These are phyloP conservation scores for Heliconius sara DNA, from an alignment of 2,888 invertebrate genomes.

Conservation along the genomic window DNA sequence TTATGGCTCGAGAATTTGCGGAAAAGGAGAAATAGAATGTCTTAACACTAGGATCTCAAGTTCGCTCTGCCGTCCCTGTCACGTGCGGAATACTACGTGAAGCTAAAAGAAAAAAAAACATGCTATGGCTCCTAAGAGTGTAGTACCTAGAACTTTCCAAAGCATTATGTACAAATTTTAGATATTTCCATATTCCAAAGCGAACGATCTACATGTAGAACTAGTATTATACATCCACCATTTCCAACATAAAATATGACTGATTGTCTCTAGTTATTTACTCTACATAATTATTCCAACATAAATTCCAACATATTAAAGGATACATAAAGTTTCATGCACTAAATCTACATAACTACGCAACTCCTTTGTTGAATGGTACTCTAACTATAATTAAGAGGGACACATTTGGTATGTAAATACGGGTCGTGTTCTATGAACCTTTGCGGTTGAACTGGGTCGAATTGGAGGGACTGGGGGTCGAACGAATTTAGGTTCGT, in stretches of 20 bases:
- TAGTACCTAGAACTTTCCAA: no score
- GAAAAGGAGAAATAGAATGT: no score
- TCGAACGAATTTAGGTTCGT: background rate
- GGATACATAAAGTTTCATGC: slow-evolving; percentile 1
- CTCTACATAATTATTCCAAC: background rate
- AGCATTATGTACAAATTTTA: no score
- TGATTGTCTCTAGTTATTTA: background rate
- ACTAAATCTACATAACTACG: slow-evolving; percentile 1
- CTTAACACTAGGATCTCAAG: no score
- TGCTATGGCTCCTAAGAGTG: no score
- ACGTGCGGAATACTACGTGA: no score
- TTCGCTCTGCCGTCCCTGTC: no score
- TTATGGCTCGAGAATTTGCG: no score
- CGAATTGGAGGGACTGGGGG: background rate
- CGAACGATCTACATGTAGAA: no score
- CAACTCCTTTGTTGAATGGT: slow-evolving; percentile 6
- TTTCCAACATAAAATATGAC: background rate
- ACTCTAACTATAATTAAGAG: slow-evolving; percentile 39
- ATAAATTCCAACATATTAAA: background rate
- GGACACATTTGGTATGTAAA: slow-evolving; percentile 42
- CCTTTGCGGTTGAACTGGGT: slow-evolving; percentile 30
- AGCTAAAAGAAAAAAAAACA: no score
- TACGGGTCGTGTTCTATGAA: slow-evolving; percentile 30
- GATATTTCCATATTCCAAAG: no score
- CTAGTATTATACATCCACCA: no score